Conservation (phyloP, 2,113 vertebrate species). For the Clarias magur region DNA sequence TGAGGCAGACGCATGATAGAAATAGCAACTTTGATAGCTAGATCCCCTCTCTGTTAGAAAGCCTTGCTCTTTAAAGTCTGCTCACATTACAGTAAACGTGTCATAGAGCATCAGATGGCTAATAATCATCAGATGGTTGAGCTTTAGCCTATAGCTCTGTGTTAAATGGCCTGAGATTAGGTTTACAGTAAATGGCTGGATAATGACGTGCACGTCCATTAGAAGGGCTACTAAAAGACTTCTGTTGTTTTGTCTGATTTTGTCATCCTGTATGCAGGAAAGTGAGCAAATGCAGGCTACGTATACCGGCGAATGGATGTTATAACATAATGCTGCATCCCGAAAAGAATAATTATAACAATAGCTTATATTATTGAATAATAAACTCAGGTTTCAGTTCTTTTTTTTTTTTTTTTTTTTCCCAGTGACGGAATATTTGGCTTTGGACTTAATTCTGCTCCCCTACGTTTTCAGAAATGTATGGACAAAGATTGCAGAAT, state of each 20-base stretch:
- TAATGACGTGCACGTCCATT: slow-evolving; percentile 3
- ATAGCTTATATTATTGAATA: not conserved
- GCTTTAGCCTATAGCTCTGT: slow-evolving; percentile 3
- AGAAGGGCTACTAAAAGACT: not conserved
- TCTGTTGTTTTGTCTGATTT: slow-evolving; percentile 1
- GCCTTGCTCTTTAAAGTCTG: slow-evolving; percentile 24
- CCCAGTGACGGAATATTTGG: not conserved
- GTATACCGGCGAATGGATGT: not conserved
- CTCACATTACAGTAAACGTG: slow-evolving; percentile 22
- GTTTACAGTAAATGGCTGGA: slow-evolving; percentile 22
- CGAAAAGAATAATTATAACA: not conserved
- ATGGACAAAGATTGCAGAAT: not conserved
- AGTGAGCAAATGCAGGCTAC: not conserved
- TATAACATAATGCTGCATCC: not conserved
- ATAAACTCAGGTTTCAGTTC: not conserved
- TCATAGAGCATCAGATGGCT: slow-evolving; percentile 27
- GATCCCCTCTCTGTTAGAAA: slow-evolving; percentile 17
- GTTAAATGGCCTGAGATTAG: slow-evolving; percentile 25
- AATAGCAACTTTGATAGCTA: slow-evolving; percentile 39
- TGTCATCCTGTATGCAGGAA: not conserved
- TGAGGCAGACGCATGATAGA: slow-evolving; percentile 36
- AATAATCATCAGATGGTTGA: slow-evolving; percentile 24
- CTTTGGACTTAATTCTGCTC: not conserved
- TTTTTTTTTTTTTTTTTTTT: too few relatives aligned
- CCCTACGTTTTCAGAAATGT: not conserved